A percentile compares a stretch with the other conserved stretches of the same genome.
These are phyloP conservation scores for Lophius americanus DNA, from an alignment of 2,797 vertebrate species.

Conservation along the genomic window DNA sequence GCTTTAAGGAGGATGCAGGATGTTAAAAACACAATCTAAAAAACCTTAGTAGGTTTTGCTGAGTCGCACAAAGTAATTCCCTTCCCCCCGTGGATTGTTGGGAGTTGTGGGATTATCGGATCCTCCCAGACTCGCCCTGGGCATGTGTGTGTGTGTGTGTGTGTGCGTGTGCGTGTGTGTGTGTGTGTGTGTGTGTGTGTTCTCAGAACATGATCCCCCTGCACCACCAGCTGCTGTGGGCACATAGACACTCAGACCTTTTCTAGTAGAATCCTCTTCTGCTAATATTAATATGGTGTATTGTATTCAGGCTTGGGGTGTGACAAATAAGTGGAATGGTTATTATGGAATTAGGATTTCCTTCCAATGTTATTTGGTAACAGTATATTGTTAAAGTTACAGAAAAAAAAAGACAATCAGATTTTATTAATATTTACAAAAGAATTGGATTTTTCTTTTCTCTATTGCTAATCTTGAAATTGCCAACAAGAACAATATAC, in stretches of 20 bases:
- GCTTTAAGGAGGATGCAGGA: constrained; percentile 16
- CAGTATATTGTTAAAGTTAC: too few species aligned
- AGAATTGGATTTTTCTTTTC: too few species aligned
- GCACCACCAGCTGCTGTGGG: constrained; percentile 67
- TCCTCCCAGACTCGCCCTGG: constrained; percentile 64
- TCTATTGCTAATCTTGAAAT: too few species aligned
- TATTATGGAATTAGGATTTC: too few species aligned
- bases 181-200: constrained; percentile 38
- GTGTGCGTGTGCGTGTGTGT: constrained; percentile 37
- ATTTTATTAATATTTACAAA: too few species aligned
- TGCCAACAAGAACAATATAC: too few species aligned
- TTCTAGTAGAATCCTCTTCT: constrained; percentile 11
- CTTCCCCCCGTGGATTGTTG: constrained; percentile 60
- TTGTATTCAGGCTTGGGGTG: not conserved
- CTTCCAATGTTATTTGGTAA: too few species aligned
- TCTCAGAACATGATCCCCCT: constrained; percentile 63
- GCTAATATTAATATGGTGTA: constrained; percentile 1
- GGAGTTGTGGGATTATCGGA: constrained; percentile 77
- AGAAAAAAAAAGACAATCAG: too few species aligned
- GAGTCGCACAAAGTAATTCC: constrained; percentile 39
- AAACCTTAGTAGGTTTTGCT: constrained; percentile 31
- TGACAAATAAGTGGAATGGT: too few species aligned
- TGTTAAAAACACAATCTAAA: constrained; percentile 38
- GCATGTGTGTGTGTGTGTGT: constrained; percentile 43
- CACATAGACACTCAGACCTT: constrained; percentile 19